Conservation (phyloP, 2,797 vertebrate species). For the Hoplostethus atlanticus region DNA sequence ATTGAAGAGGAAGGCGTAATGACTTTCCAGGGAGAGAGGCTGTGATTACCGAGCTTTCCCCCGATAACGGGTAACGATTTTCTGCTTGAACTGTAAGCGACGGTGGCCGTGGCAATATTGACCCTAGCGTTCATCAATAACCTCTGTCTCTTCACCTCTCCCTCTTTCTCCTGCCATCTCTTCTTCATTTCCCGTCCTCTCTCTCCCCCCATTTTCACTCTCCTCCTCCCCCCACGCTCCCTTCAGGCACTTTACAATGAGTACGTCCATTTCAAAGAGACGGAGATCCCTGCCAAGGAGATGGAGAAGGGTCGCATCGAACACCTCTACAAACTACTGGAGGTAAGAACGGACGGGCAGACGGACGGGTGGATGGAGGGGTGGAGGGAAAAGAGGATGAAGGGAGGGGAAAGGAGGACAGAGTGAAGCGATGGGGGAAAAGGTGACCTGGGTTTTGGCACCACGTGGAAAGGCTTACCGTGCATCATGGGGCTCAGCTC, state of each 20-base stretch:
- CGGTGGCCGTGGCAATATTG: not conserved
- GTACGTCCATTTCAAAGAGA: conserved; percentile 99
- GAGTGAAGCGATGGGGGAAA: not conserved
- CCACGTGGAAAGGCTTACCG: conserved; percentile 26
- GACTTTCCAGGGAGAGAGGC: not conserved
- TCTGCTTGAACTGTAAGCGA: conserved; percentile 28
- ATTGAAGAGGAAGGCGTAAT: not conserved
- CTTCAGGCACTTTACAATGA: conserved; percentile 99
- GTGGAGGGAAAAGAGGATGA: not conserved
- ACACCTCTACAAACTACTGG: conserved; percentile 94
- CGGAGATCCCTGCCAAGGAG: conserved; percentile 94
- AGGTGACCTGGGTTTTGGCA: not conserved
- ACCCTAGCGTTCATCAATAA: not conserved
- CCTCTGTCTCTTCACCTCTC: not conserved
- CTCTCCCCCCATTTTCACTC: too few relatives aligned
- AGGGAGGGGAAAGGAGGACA: not conserved
- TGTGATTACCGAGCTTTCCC: conserved; percentile 29
- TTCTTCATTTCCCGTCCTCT: not conserved
- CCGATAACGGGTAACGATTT: conserved; percentile 13
- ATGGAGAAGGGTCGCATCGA: conserved; percentile 91
- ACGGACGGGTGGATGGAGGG: not conserved
- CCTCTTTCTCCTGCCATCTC: not conserved
- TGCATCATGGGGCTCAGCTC: conserved; percentile 59
- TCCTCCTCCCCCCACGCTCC: not conserved
- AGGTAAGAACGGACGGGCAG: conserved; percentile 74